phyloP scores from a whole-genome alignment of 2,113 vertebrate species.

The Myiozetetes cayanensis region DNA sequence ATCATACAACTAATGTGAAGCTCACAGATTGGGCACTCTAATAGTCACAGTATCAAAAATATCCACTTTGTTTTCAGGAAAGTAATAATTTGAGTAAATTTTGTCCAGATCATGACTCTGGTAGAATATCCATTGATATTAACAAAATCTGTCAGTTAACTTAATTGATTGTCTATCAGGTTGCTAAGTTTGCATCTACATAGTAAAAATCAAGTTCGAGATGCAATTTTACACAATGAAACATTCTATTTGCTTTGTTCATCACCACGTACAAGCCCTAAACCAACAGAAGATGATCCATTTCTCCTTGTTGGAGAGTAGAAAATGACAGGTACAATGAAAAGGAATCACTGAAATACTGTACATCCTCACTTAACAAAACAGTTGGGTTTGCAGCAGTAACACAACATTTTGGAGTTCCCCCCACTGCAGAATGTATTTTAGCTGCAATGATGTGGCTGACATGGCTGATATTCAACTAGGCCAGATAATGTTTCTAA shows the following conservation, averaged over 20 bases:
- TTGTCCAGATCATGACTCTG: neutral
- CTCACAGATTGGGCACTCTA: neutral
- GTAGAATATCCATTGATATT: neutral
- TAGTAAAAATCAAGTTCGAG: neutral
- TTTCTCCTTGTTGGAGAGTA: neutral
- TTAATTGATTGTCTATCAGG: neutral
- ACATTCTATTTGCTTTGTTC: neutral
- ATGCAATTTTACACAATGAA: neutral
- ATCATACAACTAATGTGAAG: neutral
- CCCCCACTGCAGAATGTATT: neutral
- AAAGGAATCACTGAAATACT: neutral
- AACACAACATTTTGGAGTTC: conserved; percentile 2
- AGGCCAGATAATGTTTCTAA: conserved; percentile 12
- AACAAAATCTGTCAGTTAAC: neutral
- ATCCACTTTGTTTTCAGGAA: neutral
- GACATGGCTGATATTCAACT: neutral
- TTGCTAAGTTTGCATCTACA: neutral
- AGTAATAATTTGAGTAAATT: neutral
- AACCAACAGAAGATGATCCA: neutral
- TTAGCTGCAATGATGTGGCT: neutral
- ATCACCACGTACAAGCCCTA: neutral
- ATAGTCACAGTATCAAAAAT: neutral
- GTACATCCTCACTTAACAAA: neutral
- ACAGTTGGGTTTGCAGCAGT: neutral
- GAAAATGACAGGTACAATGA: neutral